Percentiles rank a stretch among this genome's conserved stretches.
Evolutionary conservation across 1,140 invertebrate species (phyloP).

Genomic region (Sesamia nonagrioides): DNA sequence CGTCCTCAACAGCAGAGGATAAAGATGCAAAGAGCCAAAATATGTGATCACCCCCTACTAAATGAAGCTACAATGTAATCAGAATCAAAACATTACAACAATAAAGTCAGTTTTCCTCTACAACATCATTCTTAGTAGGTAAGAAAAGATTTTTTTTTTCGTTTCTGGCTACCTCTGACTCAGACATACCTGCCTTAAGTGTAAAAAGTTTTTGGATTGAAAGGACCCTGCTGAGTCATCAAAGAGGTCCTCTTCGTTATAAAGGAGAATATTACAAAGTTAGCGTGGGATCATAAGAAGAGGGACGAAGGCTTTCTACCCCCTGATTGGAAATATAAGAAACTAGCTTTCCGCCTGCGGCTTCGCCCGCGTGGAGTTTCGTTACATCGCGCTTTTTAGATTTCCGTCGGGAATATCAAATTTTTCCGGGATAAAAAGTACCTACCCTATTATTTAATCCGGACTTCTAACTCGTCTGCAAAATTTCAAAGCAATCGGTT

Average conservation of each 20-base stretch:
- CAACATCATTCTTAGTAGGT: constrained; percentile 6
- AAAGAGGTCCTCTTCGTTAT: background rate
- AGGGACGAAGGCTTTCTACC: background rate
- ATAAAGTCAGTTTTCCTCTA: constrained; percentile 30
- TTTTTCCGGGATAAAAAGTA: no score
- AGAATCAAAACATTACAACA: background rate
- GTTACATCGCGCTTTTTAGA: no score
- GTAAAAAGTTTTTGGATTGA: constrained; percentile 40
- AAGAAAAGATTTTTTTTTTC: constrained; percentile 20
- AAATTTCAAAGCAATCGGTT: no score
- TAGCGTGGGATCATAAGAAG: background rate
- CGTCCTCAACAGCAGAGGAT: background rate
- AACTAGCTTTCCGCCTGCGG: no score
- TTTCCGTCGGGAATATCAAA: no score
- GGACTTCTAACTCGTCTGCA: no score
- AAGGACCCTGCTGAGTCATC: constrained; percentile 36
- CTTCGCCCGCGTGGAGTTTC: no score
- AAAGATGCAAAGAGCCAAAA: background rate
- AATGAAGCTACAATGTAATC: background rate
- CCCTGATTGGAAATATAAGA: background rate
- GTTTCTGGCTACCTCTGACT: constrained; percentile 31
- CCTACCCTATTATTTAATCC: no score
- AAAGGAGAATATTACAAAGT: background rate
- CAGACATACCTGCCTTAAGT: constrained; percentile 25
- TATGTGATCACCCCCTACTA: constrained; percentile 3